Conservation (phyloP, 2,797 vertebrate species). For the Girardinus metallicus region DNA sequence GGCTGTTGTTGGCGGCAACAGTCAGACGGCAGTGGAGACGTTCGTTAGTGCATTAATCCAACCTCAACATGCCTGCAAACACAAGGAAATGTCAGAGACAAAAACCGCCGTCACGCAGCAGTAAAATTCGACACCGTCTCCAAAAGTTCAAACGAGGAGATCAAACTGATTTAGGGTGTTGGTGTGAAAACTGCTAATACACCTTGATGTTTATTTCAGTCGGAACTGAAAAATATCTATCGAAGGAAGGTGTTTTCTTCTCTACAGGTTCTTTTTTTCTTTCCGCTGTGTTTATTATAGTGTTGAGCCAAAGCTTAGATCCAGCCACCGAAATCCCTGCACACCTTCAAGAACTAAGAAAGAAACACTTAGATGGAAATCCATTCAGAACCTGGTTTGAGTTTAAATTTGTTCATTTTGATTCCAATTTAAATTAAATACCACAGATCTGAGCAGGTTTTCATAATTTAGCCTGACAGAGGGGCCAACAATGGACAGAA, state of each 20-base stretch:
- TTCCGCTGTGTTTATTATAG: constrained; percentile 15
- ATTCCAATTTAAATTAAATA: background rate
- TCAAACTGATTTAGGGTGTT: background rate
- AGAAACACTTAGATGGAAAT: constrained; percentile 18
- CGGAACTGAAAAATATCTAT: background rate
- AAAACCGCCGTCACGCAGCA: constrained; percentile 21
- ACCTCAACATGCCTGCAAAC: constrained; percentile 22
- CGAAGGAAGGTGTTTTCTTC: background rate
- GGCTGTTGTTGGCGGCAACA: constrained; percentile 27
- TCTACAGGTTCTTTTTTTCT: constrained; percentile 1
- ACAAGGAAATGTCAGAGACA: constrained; percentile 20
- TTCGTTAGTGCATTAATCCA: constrained; percentile 30
- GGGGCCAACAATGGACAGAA: background rate
- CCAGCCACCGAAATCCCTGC: constrained; percentile 28
- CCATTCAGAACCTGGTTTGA: constrained; percentile 3
- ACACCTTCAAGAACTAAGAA: constrained; percentile 22
- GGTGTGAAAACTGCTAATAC: background rate
- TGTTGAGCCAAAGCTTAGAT: constrained; percentile 18
- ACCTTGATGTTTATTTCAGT: constrained; percentile 9
- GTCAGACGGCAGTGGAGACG: constrained; percentile 35
- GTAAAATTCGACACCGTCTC: constrained; percentile 8
- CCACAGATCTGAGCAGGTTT: constrained; percentile 20
- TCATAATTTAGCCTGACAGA: constrained; percentile 5
- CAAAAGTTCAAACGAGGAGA: constrained; percentile 11
- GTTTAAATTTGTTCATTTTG: background rate